A percentile compares a stretch with the other conserved stretches of the same genome.
Conservation (phyloP, 92 coral and sea anemone species). For the Blastomussa wellsi region DNA sequence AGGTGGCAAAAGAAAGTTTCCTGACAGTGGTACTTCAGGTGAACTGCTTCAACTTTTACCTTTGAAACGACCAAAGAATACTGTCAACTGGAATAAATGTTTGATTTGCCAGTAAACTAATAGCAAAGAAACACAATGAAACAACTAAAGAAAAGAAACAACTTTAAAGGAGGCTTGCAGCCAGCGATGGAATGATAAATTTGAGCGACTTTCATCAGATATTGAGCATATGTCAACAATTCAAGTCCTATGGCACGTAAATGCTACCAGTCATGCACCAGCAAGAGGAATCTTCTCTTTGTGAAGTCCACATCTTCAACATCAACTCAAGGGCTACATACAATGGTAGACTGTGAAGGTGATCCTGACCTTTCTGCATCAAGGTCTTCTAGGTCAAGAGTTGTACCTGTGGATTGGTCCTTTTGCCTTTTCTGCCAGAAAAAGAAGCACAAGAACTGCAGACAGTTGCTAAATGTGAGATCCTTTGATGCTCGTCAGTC, state of each 20-base stretch:
- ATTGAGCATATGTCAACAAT: constrained; percentile 7
- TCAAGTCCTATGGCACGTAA: constrained; percentile 28
- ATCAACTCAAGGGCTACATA: not conserved
- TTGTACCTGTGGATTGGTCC: constrained; percentile 19
- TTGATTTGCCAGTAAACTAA: not conserved
- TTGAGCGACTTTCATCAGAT: not conserved
- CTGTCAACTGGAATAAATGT: constrained; percentile 5
- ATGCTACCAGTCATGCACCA: constrained; percentile 27
- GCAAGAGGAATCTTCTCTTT: constrained; percentile 40
- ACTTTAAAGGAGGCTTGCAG: not conserved
- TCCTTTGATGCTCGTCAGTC: constrained; percentile 16
- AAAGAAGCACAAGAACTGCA: not conserved
- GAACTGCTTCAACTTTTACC: constrained; percentile 15
- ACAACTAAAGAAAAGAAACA: not conserved
- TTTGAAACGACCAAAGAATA: not conserved
- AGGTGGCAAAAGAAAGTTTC: constrained; percentile 1
- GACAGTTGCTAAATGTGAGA: not conserved
- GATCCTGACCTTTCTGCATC: not conserved
- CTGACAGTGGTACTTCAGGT: constrained; percentile 9
- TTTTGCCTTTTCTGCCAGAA: constrained; percentile 30
- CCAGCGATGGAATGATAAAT: not conserved
- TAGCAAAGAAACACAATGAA: not conserved
- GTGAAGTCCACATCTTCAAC: constrained; percentile 19
- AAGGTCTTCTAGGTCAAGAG: constrained; percentile 4
- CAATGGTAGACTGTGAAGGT: not conserved